These are phyloP conservation scores for Amphiprion ocellaris DNA, from an alignment of 2,113 vertebrate species.

Conservation along the genomic window DNA sequence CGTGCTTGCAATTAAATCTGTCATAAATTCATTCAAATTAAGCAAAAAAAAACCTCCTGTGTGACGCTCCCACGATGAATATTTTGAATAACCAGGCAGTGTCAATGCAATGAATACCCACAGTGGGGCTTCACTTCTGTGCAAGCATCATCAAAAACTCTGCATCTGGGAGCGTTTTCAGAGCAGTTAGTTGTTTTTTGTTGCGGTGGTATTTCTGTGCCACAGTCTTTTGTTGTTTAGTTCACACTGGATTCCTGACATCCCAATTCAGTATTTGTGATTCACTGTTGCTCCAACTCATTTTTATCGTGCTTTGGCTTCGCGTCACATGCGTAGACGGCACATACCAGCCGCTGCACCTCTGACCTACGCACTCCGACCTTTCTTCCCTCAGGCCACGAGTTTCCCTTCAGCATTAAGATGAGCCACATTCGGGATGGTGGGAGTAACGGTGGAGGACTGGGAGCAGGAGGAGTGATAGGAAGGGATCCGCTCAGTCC, in stretches of 20 bases:
- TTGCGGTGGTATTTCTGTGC: slow-evolving; percentile 29
- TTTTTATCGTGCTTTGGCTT: slow-evolving; percentile 7
- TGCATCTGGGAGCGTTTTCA: slow-evolving; percentile 61
- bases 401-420: slow-evolving; percentile 96
- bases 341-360: slow-evolving; percentile 30
- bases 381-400: slow-evolving; percentile 87
- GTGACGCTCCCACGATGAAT: not conserved
- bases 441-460: slow-evolving; percentile 42
- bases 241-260: slow-evolving; percentile 36
- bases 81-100: not conserved
- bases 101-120: not conserved
- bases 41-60: not conserved
- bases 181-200: slow-evolving; percentile 14
- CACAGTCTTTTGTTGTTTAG: slow-evolving; percentile 47
- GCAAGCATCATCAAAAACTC: slow-evolving; percentile 9
- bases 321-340: slow-evolving; percentile 5
- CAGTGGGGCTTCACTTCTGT: slow-evolving; percentile 3
- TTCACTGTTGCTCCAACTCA: not conserved
- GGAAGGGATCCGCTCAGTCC: slow-evolving; percentile 81
- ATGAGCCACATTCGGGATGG: slow-evolving; percentile 93
- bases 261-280: slow-evolving; percentile 8
- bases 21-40: no score
- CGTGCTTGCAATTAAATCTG: no score
- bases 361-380: slow-evolving; percentile 48
- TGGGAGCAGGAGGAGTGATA: slow-evolving; percentile 32